Conservation (phyloP, 2,113 vertebrate species). For the zebrafish (Danio rerio) region GRCz12tu NC_133178.1:34423501-34424000, state of each 20-base stretch:
- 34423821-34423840: background rate
- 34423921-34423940: constrained; percentile 21
- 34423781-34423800: background rate
- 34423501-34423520: background rate
- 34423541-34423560: background rate
- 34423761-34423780: constrained; percentile 24
- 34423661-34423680: constrained; percentile 79
- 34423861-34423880: background rate
- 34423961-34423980: constrained; percentile 18
- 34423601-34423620: constrained; percentile 75
- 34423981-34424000: constrained; percentile 8
- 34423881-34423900: background rate
- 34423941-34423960: background rate
- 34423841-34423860: background rate
- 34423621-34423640: constrained; percentile 77
- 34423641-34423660: constrained; percentile 74
- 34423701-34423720: constrained; percentile 68
- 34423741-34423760: constrained; percentile 18
- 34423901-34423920: constrained; percentile 14
- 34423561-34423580: constrained; percentile 69
- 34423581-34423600: constrained; percentile 77
- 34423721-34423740: constrained; percentile 63
- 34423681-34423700: constrained; percentile 72
- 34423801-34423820: constrained; percentile 1
- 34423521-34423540: background rate